These are phyloP conservation scores for Euwallacea fornicatus DNA, from an alignment of 1,140 invertebrate genomes.

Conservation along the genomic window DNA sequence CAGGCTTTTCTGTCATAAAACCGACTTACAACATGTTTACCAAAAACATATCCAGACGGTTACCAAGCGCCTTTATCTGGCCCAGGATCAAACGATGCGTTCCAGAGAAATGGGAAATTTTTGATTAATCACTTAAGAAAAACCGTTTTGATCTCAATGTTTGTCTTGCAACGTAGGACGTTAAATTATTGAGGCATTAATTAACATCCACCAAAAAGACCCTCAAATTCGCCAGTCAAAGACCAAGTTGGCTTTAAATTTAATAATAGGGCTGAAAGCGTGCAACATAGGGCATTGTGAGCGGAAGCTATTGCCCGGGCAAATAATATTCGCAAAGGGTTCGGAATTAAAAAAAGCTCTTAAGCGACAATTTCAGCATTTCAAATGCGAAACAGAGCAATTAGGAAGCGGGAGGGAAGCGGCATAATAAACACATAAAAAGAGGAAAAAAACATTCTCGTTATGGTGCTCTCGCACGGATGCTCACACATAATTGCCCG, in stretches of 20 bases:
- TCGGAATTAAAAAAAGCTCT: conserved; percentile 1
- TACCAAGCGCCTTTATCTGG: background rate
- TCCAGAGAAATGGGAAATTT: background rate
- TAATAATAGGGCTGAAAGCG: too few species aligned
- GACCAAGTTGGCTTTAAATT: too few species aligned
- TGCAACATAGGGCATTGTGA: too few species aligned
- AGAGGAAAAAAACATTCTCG: conserved; percentile 1
- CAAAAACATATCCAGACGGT: conserved; percentile 1
- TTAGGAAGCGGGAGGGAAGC: conserved; percentile 1
- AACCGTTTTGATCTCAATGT: background rate
- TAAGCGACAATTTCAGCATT: background rate
- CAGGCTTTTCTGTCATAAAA: too few species aligned
- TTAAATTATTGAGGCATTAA: too few species aligned
- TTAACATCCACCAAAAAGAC: too few species aligned
- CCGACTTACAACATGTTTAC: background rate
- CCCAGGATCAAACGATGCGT: background rate
- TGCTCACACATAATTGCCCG: conserved; percentile 7
- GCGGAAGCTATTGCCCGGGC: too few species aligned
- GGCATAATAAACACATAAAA: conserved; percentile 10
- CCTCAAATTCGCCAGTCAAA: too few species aligned
- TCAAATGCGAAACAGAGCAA: background rate
- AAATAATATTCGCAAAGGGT: background rate
- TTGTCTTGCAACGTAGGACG: too few species aligned
- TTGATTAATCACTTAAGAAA: background rate
- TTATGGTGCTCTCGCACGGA: background rate